A percentile compares a stretch with the other conserved stretches of the same genome.
Conservation (phyloP, 2,113 vertebrate genomes). For the Alces alces region DNA sequence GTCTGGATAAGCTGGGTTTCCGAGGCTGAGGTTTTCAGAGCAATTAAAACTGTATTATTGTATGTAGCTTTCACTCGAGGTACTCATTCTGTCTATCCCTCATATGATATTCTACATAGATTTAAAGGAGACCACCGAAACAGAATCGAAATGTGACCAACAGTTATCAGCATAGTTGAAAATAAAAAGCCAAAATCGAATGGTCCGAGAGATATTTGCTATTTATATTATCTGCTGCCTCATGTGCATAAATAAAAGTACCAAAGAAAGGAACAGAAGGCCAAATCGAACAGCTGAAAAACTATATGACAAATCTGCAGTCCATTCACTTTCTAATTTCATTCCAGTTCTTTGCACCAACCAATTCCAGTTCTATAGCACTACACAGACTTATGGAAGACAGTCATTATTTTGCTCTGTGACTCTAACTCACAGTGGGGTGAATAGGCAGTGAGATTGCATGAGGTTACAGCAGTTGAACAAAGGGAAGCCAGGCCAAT, state of each 20-base stretch:
- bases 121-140: conserved; percentile 54
- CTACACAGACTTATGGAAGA: background rate
- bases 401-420: background rate
- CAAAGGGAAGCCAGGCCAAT: background rate
- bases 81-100: background rate
- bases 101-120: background rate
- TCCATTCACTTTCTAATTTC: conserved; percentile 9
- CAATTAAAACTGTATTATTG: conserved; percentile 56
- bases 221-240: conserved; percentile 57
- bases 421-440: background rate
- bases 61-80: background rate
- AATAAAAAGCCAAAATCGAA: conserved; percentile 45
- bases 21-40: conserved; percentile 58
- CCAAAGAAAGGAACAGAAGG: conserved; percentile 8
- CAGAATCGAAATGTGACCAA: conserved; percentile 45
- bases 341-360: background rate
- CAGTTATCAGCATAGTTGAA: conserved; percentile 22
- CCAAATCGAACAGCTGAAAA: conserved; percentile 59
- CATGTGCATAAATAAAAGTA: conserved; percentile 36
- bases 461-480: background rate
- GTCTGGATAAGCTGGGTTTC: conserved; percentile 7
- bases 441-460: background rate
- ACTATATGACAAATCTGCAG: background rate
- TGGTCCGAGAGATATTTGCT: conserved; percentile 7
- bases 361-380: background rate